phyloP scores from a whole-genome alignment of 2,888 invertebrate genomes.

The Neocrepidodera transversa region DNA sequence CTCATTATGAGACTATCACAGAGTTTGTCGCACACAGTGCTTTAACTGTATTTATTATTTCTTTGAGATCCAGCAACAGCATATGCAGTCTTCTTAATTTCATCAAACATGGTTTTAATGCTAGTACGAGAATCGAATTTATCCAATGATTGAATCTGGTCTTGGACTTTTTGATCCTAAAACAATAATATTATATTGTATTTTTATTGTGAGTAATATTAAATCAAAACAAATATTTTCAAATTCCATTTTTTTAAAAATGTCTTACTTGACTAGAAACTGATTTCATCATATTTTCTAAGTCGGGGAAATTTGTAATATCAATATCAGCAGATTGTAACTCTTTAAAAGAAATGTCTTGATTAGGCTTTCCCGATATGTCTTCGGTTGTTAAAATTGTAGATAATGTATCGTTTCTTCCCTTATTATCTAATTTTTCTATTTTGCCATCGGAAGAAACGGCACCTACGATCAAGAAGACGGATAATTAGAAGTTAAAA shows the following conservation, averaged over 20 bases:
- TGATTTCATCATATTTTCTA: slow-evolving; percentile 4
- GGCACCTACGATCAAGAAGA: background rate
- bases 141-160: slow-evolving; percentile 3
- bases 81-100: slow-evolving; percentile 39
- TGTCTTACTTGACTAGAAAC: slow-evolving; percentile 1
- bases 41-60: slow-evolving; percentile 12
- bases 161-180: background rate
- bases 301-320: slow-evolving; percentile 9
- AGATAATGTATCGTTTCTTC: slow-evolving; percentile 25
- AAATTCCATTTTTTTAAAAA: no score
- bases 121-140: slow-evolving; percentile 35
- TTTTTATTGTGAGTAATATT: no score
- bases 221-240: no score
- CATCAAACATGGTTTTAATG: slow-evolving; percentile 38
- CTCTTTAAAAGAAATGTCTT: slow-evolving; percentile 27
- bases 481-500: no score
- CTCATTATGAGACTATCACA: slow-evolving; percentile 9
- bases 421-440: background rate
- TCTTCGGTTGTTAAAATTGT: slow-evolving; percentile 32
- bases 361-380: background rate
- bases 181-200: background rate
- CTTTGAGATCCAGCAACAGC: slow-evolving; percentile 22
- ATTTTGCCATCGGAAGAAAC: background rate
- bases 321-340: slow-evolving; percentile 36
- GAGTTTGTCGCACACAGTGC: background rate